phyloP scores from a whole-genome alignment of 2,888 invertebrate genomes.

The Sericinus montela region DNA sequence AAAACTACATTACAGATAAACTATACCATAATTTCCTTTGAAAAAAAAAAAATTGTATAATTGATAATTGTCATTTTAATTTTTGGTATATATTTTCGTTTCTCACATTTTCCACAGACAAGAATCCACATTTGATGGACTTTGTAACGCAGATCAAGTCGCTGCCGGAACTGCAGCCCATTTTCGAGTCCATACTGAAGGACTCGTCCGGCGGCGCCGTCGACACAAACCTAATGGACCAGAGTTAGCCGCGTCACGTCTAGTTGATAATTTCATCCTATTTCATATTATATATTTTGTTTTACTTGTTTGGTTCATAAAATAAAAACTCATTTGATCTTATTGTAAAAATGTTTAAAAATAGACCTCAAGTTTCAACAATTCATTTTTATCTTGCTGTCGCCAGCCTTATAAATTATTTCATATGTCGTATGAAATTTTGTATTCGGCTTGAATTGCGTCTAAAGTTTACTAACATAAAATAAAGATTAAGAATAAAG shows the following conservation, averaged over 20 bases:
- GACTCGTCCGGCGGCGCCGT: slow-evolving; percentile 82
- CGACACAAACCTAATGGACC: slow-evolving; percentile 87
- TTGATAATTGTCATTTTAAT: no score
- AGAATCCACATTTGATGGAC: slow-evolving; percentile 95
- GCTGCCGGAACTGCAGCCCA: slow-evolving; percentile 90
- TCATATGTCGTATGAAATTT: no score
- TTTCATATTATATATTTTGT: slow-evolving; percentile 14
- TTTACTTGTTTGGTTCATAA: slow-evolving; percentile 24
- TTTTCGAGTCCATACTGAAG: slow-evolving; percentile 95
- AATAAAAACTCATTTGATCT: slow-evolving; percentile 20
- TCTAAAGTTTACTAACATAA: no score
- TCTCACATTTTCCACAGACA: slow-evolving; percentile 81
- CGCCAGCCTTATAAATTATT: neutral
- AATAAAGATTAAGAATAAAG: neutral
- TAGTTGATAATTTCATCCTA: neutral
- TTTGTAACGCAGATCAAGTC: slow-evolving; percentile 95
- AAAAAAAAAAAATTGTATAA: no score
- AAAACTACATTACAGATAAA: no score
- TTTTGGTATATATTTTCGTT: no score
- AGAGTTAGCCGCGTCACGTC: slow-evolving; percentile 76
- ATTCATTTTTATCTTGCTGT: slow-evolving; percentile 12
- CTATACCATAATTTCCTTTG: no score
- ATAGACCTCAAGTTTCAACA: slow-evolving; percentile 31
- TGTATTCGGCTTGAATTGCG: no score
- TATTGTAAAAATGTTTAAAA: slow-evolving; percentile 33